phyloP scores from a whole-genome alignment of 2,113 vertebrate genomes.

The Cacatua alba region DNA sequence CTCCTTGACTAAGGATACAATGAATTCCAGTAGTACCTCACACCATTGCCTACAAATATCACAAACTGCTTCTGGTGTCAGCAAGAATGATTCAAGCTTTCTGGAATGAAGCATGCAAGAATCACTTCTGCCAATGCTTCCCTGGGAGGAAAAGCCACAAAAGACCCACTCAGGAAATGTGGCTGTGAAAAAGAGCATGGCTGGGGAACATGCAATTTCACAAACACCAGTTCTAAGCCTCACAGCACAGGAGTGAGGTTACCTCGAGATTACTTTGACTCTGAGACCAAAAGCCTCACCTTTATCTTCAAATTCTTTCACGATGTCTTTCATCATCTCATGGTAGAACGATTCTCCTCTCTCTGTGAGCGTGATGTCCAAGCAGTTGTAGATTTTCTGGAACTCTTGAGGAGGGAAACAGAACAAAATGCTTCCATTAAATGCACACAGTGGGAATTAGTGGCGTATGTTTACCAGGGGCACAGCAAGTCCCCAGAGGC shows the following conservation, averaged over 20 bases:
- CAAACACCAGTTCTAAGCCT: not conserved
- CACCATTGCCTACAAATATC: not conserved
- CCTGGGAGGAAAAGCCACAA: not conserved
- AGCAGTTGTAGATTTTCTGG: slow-evolving; percentile 89
- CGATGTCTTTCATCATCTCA: slow-evolving; percentile 85
- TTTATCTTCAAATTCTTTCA: slow-evolving; percentile 88
- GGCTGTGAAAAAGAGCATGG: not conserved
- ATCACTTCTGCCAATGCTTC: not conserved
- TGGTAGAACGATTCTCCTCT: slow-evolving; percentile 96
- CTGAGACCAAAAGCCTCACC: slow-evolving; percentile 68
- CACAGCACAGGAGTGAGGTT: not conserved
- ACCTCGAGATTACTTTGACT: not conserved
- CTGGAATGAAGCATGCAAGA: not conserved
- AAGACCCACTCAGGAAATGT: not conserved
- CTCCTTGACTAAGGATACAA: not conserved
- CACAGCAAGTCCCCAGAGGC: not conserved
- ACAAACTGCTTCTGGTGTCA: not conserved
- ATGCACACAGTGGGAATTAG: not conserved
- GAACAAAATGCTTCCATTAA: not conserved
- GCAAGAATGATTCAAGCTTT: not conserved
- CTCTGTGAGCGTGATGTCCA: slow-evolving; percentile 86
- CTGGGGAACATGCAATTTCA: not conserved
- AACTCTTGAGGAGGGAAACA: slow-evolving; percentile 82
- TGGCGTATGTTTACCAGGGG: not conserved
- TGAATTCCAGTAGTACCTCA: not conserved